Evolutionary conservation across 2,888 invertebrate genomes (phyloP), one percentile per base, ranked within the genome.

Genomic region (Tiphia femorata): DNA sequence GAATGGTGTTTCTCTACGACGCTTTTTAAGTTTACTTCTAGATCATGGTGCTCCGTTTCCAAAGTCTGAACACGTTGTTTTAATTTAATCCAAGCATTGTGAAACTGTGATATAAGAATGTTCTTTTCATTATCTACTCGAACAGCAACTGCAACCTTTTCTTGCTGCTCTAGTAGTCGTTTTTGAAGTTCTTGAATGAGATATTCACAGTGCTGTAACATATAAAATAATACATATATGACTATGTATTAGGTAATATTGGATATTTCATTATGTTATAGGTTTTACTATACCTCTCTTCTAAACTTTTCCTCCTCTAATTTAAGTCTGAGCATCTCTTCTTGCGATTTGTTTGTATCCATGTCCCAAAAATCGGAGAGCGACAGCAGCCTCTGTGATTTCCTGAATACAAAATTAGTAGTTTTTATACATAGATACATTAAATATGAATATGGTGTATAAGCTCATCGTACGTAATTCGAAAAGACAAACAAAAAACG

Each of bases 81-180:
- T 40, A 86, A 85, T 74, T 86, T 87, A 12, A 88, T 84, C 86
- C 90, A 90, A 0, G 90, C 89, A 10, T 87, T 87, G 51, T 90
- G 87, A 35, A 92, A 87, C 70, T 89, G 89, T 2, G 84, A 75
- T 49, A 94, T 88, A 0, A 91, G 89, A 0, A 85, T 82, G 71
- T 93, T 93, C 77, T 94, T 94, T 0, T 90, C 87, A 50, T 89
- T 87, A 79, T 94, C 94, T 0, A 94, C 91, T 79, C 90, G 88
- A 3, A 93, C 80, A 0, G 94, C 94, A 0, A 94, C 92, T 0
- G 93, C 91, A 21, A 94, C 79, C 70, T 91, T 91, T 78, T 94
- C 92, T 78, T 94, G 92, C 68, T 92, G 89, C 67, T 94, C 93
- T 20, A 94, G 83, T 44, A 91, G 83, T 65, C 90, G 89, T 67